Percentiles rank a stretch among this genome's conserved stretches.
phyloP scores from a whole-genome alignment of 2,797 vertebrate species.

The Centropyge bicolor region DNA sequence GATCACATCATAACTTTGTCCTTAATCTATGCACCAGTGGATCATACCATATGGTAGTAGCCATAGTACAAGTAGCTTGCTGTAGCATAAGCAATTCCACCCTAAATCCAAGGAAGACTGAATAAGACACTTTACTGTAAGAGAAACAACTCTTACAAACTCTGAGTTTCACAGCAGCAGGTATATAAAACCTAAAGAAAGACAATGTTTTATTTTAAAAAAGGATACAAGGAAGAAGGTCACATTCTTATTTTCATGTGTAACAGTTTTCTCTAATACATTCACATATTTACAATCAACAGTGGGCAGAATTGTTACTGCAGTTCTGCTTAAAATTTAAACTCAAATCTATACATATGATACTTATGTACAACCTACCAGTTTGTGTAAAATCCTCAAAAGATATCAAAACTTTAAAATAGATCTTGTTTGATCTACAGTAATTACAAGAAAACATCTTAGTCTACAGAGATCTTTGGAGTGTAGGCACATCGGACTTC shows the following conservation, averaged over 20 bases:
- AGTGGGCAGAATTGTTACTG: conserved; percentile 26
- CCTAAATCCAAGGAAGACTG: background rate
- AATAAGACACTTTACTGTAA: background rate
- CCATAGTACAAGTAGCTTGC: no score
- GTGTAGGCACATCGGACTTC: conserved; percentile 28
- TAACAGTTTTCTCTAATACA: conserved; percentile 49
- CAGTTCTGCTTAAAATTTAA: conserved; percentile 33
- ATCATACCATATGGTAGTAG: background rate
- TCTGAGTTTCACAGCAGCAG: background rate
- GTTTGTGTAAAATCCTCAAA: conserved; percentile 23
- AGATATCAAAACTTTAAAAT: conserved; percentile 52
- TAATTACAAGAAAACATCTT: conserved; percentile 25
- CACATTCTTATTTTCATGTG: conserved; percentile 46
- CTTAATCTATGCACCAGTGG: background rate
- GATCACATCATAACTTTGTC: background rate
- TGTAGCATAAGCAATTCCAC: background rate
- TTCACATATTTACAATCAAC: conserved; percentile 76
- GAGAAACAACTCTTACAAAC: background rate
- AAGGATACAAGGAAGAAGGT: conserved; percentile 12
- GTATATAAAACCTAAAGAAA: background rate
- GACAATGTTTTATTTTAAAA: conserved; percentile 17
- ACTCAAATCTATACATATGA: conserved; percentile 51
- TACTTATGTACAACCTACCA: conserved; percentile 52
- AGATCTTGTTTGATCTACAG: conserved; percentile 24
- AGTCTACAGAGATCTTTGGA: conserved; percentile 29